phyloP scores from a whole-genome alignment of 2,797 vertebrate species.

The Anabas testudineus region DNA sequence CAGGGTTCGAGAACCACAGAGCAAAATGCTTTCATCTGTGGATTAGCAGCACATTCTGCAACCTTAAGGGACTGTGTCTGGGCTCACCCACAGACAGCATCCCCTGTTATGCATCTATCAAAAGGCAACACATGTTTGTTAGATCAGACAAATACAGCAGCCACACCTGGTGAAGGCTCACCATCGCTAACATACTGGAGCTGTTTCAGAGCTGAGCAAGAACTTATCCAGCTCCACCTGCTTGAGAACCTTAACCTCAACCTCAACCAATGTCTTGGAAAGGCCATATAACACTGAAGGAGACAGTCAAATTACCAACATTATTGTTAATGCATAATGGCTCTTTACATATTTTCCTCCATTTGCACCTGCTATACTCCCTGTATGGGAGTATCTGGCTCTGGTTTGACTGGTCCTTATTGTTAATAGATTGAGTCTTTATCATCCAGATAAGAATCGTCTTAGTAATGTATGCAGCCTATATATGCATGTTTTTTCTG shows the following conservation, averaged over 20 bases:
- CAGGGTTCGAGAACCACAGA: background rate
- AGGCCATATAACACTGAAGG: background rate
- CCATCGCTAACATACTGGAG: background rate
- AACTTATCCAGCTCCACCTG: background rate
- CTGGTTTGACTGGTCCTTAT: too few species aligned
- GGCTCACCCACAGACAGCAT: background rate
- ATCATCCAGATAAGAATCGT: too few species aligned
- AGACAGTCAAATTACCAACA: background rate
- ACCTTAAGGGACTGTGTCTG: background rate
- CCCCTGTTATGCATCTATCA: background rate
- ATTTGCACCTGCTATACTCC: too few species aligned
- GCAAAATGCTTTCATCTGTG: background rate
- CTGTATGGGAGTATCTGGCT: too few species aligned
- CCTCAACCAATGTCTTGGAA: background rate
- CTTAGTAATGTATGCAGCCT: too few species aligned
- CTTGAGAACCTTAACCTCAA: background rate
- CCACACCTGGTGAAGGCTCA: slow-evolving; percentile 1
- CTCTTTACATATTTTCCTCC: too few species aligned
- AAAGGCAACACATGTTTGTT: slow-evolving; percentile 15
- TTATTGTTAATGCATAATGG: background rate
- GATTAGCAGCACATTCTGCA: slow-evolving; percentile 1
- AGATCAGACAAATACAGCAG: slow-evolving; percentile 15
- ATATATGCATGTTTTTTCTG: too few species aligned
- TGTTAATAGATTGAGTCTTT: too few species aligned
- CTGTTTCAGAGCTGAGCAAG: background rate